phyloP scores from a whole-genome alignment of 2,797 vertebrate genomes.

The Neomorphus geoffroyi region DNA sequence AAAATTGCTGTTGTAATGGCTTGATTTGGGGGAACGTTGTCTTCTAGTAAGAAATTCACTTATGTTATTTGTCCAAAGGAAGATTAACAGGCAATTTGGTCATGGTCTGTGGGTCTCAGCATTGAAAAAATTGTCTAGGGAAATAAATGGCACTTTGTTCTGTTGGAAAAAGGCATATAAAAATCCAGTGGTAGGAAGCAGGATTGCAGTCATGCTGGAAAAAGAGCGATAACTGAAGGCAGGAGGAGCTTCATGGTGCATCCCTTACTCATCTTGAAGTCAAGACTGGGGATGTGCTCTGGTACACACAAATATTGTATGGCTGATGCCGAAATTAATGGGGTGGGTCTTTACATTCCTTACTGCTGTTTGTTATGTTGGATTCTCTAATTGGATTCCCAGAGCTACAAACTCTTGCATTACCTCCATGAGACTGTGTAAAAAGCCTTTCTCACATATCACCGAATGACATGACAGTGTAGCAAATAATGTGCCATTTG shows the following conservation, averaged over 20 bases:
- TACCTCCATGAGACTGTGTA: not conserved
- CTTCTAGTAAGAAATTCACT: conserved; percentile 1
- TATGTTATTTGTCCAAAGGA: conserved; percentile 18
- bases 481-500: not conserved
- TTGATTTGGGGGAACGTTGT: conserved; percentile 6
- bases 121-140: not conserved
- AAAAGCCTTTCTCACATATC: not conserved
- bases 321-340: not conserved
- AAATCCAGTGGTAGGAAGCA: not conserved
- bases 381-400: not conserved
- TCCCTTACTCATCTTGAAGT: not conserved
- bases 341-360: not conserved
- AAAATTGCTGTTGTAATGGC: conserved; percentile 2
- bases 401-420: not conserved
- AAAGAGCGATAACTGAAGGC: not conserved
- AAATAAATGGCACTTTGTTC: conserved; percentile 29
- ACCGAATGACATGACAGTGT: not conserved
- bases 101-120: not conserved
- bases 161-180: not conserved
- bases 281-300: not conserved
- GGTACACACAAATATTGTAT: not conserved
- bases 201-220: not conserved
- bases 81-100: conserved; percentile 46
- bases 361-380: not conserved
- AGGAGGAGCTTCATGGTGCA: not conserved